Evolutionary conservation across 1,140 invertebrate species (phyloP), one percentile per base, ranked within the genome.

Genomic region (Laupala kohalensis): DNA sequence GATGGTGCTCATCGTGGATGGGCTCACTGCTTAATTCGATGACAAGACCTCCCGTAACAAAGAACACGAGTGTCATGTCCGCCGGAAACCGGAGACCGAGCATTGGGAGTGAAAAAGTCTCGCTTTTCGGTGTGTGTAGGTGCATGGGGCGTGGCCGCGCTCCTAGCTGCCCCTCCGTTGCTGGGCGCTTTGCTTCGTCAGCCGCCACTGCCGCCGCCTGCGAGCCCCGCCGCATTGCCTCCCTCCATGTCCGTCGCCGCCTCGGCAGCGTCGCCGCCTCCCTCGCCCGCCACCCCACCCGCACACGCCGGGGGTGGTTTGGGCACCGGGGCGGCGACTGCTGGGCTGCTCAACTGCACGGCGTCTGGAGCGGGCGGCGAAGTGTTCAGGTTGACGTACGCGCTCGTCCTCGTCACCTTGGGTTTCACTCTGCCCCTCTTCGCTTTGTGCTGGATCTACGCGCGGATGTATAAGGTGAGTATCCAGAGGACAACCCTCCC

Each of bases 381-480:
- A n/a, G 71, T 74, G 15, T 76, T 77, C 64, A 73, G 74, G 69
- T 72, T 75, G 25, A 73, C 74, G 24, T 78, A 78, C 69, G 75
- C 76, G 12, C 67, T 79, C 23, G 69, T 79, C 6, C 77, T 80
- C 67, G 73, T 78, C 9, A 69, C 76, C 15, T 71, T 81, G 6
- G 82, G 81, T 5, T 86, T 86, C 74, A 74, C 83, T 15, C 73
- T 85, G 64, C 86, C 86, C 0, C 79, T 86, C 23, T 75, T 83
- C 25, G 80, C 82, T 5, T 81, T 86, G 25, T 77, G 83, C 37
- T 85, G 84, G 78, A 81, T 85, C 3, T 87, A 87, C 74, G 77
- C 80, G 12, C 78, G 80, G n/a, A 86, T 87, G 80, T 86, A 86
- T 76, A 72, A 53, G 9, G 30, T 37, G 30, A 37, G 30, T 6